These are phyloP conservation scores for Danionella cerebrum DNA, from an alignment of 2,113 vertebrate species.

Conservation along the genomic window DNA sequence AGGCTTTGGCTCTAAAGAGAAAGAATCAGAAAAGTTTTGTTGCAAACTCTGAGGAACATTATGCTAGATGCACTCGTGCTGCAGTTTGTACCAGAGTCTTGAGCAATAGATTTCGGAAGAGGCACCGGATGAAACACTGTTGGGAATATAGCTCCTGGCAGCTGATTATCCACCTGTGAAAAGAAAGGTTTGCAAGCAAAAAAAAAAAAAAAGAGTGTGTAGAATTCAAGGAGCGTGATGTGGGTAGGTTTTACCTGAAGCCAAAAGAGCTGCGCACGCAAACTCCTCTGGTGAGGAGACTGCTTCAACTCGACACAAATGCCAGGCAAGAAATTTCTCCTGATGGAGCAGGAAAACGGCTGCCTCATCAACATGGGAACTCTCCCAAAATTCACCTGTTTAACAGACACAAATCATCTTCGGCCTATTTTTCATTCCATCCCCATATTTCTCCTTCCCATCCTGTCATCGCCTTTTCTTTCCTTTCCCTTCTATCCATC, in stretches of 20 bases:
- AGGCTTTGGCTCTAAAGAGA: constrained; percentile 82
- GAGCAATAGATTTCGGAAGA: constrained; percentile 89
- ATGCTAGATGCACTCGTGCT: background rate
- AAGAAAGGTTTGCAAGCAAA: background rate
- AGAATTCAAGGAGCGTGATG: background rate
- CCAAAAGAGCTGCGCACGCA: constrained; percentile 87
- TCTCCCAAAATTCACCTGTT: constrained; percentile 80
- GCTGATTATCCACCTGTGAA: constrained; percentile 86
- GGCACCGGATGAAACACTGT: constrained; percentile 92
- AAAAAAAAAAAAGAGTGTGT: background rate
- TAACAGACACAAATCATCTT: too few relatives aligned
- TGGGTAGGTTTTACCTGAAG: constrained; percentile 74
- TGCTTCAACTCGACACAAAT: constrained; percentile 91
- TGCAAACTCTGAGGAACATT: background rate
- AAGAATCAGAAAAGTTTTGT: constrained; percentile 6
- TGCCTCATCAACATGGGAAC: constrained; percentile 81
- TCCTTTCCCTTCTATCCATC: too few relatives aligned
- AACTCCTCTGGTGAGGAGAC: constrained; percentile 83
- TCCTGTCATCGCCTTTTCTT: too few relatives aligned
- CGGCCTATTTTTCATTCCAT: too few relatives aligned
- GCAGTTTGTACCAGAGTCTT: constrained; percentile 79
- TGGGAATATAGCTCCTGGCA: constrained; percentile 88
- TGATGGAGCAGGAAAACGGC: constrained; percentile 71
- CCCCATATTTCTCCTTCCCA: too few relatives aligned
- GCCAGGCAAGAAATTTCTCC: constrained; percentile 86